Base-by-base conservation (phyloP, 2,888 invertebrate species). In the Dione vanillae region DNA sequence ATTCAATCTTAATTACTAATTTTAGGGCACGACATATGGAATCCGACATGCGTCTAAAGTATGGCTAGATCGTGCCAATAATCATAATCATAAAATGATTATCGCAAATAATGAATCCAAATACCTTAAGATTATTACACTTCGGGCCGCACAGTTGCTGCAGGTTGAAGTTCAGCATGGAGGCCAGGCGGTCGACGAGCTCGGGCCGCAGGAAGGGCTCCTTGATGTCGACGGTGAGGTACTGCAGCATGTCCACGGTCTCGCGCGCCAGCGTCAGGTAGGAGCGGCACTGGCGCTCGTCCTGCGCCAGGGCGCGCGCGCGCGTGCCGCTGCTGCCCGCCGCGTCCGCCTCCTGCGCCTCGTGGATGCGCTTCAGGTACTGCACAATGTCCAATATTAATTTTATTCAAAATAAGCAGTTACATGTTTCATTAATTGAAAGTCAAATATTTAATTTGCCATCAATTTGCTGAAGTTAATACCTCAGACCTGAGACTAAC, bases 161-260 rank as follows among this genome's bases (percentile, higher is more conserved):
- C 76, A 99, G 94, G 93, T 99, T 99, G 89, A 98, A 99, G 92
- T 99, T 99, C 77, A 99, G 94, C 99, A 99, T 99, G 70, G 99
- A 98, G 68, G 99, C 98, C 70, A 99, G 95, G 67, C 99, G 94
- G 84, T 98, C 98, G 54, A 98, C 98, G 75, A 99, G 94, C 92
- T 98, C 99, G 1, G 98, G 96, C 74, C 97, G 95, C 79, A 99
- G 94, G 93, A 99, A 99, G 52, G 99, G 99, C 85, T 98, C 97
- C 82, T 97, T 97, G 78, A 99, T 99, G 83, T 98, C 97, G 80
- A 96, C 96, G 20, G 99, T 99, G 79, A 99, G 94, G 90, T 99
- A 99, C 86, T 98, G 97, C 87, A 99, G 96, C 98, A 99, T 98
- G 87, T 99, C 98, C 62, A 99, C 98, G 0, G 99, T 99, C 90